Base-by-base conservation (phyloP, 2,797 vertebrate genomes). In the Denticeps clupeoides region DNA sequence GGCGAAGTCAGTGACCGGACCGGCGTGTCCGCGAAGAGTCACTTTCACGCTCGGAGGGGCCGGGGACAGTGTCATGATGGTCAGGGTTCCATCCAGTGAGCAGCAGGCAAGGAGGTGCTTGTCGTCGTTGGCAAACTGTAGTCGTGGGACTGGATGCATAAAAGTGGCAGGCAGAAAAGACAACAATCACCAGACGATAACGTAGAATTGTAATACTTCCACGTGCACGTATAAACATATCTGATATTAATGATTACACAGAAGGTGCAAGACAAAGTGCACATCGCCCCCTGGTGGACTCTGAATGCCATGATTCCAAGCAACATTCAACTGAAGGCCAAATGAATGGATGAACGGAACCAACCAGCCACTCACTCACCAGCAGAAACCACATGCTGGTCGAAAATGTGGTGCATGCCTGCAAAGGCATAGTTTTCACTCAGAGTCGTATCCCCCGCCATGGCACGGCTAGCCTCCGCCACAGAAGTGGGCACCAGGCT, bases 341-440 rank as follows among this genome's bases (percentile, higher is more conserved):
- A 27, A 9, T 11, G 11, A 10, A 11, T 3, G 3, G 3, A 3
- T 11, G n/a, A 12, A 2, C 12, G 12, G 12, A 5, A 12, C 3
- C 43, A 19, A 45, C 12, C 8, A 3, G 12, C n/a, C 22, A 18
- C 10, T 27, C 18, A 27, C 71, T 78, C 47, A 93, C 91, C 91
- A 40, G 89, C 90, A 27, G 88, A 86, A 62, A 94, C 90, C 3
- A 88, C 87, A n/a, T 96, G 92, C 63, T 96, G 92, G 74, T 96
- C 92, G 41, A 95, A 95, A 68, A 96, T 89, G 64, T 96, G 92
- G 67, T 90, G 89, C 86, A 95, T 95, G 55, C 92, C 92, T 2
- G 91, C 91, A 48, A 96, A 96, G 23, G 92, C 92, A 16, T 95
- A 96, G 62, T 96, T 96, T 76, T 96, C 91, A 29, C 90, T 91